A percentile compares a stretch with the other conserved stretches of the same genome.
phyloP scores from a whole-genome alignment of 2,888 invertebrate genomes.

The Drosophila heteroneura region DNA sequence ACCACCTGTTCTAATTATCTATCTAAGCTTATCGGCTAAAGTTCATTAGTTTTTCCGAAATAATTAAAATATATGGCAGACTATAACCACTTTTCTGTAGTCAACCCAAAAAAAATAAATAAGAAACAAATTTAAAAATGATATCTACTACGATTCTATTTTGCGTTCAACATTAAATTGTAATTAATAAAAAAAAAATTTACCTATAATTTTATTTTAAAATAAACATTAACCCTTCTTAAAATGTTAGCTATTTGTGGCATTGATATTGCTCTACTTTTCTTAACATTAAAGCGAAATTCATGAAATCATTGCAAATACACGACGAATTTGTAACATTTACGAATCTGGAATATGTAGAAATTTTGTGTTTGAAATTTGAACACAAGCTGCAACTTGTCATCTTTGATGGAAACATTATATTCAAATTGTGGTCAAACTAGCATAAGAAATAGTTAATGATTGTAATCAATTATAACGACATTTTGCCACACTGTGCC shows the following conservation, averaged over 20 bases:
- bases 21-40: background rate
- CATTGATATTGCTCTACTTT: background rate
- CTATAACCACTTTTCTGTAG: background rate
- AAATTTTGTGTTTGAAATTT: background rate
- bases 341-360: background rate
- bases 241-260: background rate
- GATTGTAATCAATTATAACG: background rate
- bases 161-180: background rate
- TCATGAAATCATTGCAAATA: background rate
- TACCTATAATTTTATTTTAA: background rate
- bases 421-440: background rate
- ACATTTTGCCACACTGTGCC: slow-evolving; percentile 45
- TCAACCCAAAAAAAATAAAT: too few species aligned
- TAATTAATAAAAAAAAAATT: background rate
- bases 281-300: background rate
- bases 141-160: background rate
- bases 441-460: background rate
- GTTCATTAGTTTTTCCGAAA: background rate
- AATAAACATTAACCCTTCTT: background rate
- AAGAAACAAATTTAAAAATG: too few species aligned
- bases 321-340: background rate
- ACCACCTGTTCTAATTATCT: too few species aligned
- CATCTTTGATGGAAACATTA: background rate
- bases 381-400: background rate
- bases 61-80: background rate